Conservation (phyloP, 2,888 invertebrate genomes). For the Clostera curtula region DNA sequence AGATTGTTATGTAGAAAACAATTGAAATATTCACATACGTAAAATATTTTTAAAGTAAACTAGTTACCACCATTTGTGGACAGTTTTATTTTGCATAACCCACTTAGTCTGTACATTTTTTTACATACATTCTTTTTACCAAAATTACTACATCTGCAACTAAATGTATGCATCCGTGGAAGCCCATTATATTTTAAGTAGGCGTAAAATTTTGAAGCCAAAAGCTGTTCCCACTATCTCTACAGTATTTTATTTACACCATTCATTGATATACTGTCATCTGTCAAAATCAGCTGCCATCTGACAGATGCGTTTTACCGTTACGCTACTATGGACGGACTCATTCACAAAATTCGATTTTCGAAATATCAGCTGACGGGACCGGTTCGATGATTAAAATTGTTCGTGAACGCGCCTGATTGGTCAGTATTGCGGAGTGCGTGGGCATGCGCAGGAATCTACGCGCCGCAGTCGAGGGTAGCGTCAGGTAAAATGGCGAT, state of each 20-base stretch:
- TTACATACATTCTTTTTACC: too few relatives aligned
- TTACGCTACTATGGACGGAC: constrained; percentile 19
- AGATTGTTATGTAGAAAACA: too few relatives aligned
- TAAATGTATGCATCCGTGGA: too few relatives aligned
- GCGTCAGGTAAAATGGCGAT: constrained; percentile 5
- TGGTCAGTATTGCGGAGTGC: constrained; percentile 10
- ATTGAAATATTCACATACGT: too few relatives aligned
- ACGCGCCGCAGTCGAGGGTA: constrained; percentile 21
- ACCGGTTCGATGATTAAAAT: constrained; percentile 12
- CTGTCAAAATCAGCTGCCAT: constrained; percentile 24
- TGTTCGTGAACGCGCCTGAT: constrained; percentile 17
- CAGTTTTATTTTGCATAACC: too few relatives aligned
- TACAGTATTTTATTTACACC: neutral
- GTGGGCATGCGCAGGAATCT: constrained; percentile 18
- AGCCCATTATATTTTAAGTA: too few relatives aligned
- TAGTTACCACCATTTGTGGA: too few relatives aligned
- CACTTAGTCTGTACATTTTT: too few relatives aligned
- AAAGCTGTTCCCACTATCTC: too few relatives aligned
- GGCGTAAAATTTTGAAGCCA: too few relatives aligned
- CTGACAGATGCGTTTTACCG: constrained; percentile 22
- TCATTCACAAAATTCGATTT: constrained; percentile 17
- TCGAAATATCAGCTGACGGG: constrained; percentile 14
- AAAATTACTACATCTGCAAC: too few relatives aligned
- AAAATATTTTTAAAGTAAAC: too few relatives aligned
- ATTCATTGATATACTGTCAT: neutral